Percentiles rank a stretch among this genome's conserved stretches.
These are phyloP conservation scores for Orbicella faveolata DNA, from an alignment of 64 coral and sea anemone genomes.

Conservation along the genomic window DNA sequence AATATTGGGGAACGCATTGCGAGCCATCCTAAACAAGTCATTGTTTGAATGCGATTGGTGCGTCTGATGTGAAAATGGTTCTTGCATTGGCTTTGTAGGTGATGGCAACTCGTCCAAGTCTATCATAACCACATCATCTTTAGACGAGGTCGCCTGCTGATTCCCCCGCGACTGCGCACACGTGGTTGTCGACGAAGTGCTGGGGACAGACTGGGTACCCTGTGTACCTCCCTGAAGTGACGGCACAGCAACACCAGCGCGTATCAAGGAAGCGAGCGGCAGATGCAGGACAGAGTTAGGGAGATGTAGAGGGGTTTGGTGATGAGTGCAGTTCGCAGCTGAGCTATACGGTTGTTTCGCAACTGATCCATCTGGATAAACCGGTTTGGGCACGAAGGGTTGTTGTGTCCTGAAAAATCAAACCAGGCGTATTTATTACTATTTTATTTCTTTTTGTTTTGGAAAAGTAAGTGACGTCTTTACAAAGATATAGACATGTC, in stretches of 20 bases:
- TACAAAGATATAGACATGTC: too few species aligned
- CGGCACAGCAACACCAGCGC: slow-evolving; percentile 36
- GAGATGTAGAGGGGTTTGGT: neutral
- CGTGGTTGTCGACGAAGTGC: neutral
- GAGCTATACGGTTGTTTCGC: neutral
- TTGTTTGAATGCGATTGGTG: neutral
- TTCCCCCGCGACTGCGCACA: neutral
- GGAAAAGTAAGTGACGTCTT: too few species aligned
- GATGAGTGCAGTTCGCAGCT: neutral
- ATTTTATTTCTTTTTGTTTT: too few species aligned
- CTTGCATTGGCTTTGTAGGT: slow-evolving; percentile 7
- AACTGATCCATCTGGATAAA: slow-evolving; percentile 18
- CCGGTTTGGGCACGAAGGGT: neutral
- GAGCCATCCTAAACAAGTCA: slow-evolving; percentile 16
- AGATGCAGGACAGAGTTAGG: neutral
- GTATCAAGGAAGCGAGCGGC: slow-evolving; percentile 46
- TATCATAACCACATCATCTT: slow-evolving; percentile 47
- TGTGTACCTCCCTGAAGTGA: neutral
- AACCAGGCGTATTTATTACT: too few species aligned
- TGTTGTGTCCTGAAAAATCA: neutral
- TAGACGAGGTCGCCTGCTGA: neutral
- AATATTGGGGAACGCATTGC: neutral
- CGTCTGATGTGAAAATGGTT: neutral
- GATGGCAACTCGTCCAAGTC: slow-evolving; percentile 66
- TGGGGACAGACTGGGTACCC: neutral